A percentile compares a stretch with the other conserved stretches of the same genome.
phyloP scores from a whole-genome alignment of 1,140 invertebrate species.

The Drosophila chauvacae region DNA sequence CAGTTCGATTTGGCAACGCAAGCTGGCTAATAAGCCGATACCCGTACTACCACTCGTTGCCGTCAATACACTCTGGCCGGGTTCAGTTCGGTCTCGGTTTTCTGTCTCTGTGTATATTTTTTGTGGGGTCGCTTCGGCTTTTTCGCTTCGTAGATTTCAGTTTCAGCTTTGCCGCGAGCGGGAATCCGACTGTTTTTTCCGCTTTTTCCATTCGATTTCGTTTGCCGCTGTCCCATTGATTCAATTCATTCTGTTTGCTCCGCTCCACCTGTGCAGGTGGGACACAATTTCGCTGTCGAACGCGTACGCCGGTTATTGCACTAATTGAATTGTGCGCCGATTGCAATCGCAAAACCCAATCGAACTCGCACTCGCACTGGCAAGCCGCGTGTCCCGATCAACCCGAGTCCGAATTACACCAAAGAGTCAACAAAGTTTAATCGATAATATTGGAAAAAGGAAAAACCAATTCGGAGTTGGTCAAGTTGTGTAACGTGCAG shows the following conservation, averaged over 20 bases:
- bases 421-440: constrained; percentile 43
- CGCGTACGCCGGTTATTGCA: constrained; percentile 33
- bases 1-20: constrained; percentile 52
- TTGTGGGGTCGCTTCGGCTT: constrained; percentile 35
- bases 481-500: constrained; percentile 49
- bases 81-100: constrained; percentile 28
- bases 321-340: constrained; percentile 53
- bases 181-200: constrained; percentile 16
- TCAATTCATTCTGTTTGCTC: constrained; percentile 73
- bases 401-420: constrained; percentile 2
- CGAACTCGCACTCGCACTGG: constrained; percentile 1
- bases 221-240: constrained; percentile 54
- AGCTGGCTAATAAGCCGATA: constrained; percentile 51
- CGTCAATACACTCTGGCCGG: constrained; percentile 30
- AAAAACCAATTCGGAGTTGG: constrained; percentile 21
- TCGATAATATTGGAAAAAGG: constrained; percentile 47
- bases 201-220: constrained; percentile 48
- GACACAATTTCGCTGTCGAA: constrained; percentile 39
- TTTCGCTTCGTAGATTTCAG: constrained; percentile 51
- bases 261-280: constrained; percentile 79
- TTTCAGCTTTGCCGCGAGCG: constrained; percentile 48
- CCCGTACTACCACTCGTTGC: constrained; percentile 23
- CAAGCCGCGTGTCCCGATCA: constrained; percentile 13
- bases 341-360: constrained; percentile 23
- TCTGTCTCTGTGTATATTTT: constrained; percentile 6